Evolutionary conservation across 1,140 invertebrate genomes (phyloP), one percentile per base, ranked within the genome.

Genomic region (Drosophila neocordata): DNA sequence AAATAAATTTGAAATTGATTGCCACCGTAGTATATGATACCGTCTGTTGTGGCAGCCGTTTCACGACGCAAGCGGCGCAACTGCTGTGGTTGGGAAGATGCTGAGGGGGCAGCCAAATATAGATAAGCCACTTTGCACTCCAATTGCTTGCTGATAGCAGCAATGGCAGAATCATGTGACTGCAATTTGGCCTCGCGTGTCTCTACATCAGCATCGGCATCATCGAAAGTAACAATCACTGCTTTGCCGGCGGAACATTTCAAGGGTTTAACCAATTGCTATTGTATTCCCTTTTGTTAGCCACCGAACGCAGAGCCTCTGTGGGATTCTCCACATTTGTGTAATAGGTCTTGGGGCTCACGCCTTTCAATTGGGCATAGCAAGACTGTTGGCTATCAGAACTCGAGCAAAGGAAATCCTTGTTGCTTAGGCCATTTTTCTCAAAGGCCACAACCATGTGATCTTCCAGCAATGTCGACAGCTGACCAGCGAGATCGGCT

Each of bases 141-240:
- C 34, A 90, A 41, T 35, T 89, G 69, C 64, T 85, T 73, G 63
- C 69, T 83, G 57, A 91, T 58, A 57, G 78, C 69, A 24, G 79
- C 75, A 13, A 91, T 91, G 22, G 81, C 77, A n/a, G 72, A 57
- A 60, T 91, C 92, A 85, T 93, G 93, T 61, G 92, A 77, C 78
- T 91, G 88, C 37, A 93, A 76, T 34, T 72, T 75, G 59, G 91
- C 92, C 62, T 89, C 82, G 55, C 93, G 87, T 18, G 57, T 76
- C 18, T 71, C 87, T 35, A 79, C 71, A 48, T 41, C 58, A 69
- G 91, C 91, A 82, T 41, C 58, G 69, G 91, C 92, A 82, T 93
- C 88, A 75, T 93, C 89, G 20, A 93, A 89, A 71, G 89, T 82
- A 13, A 93, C 80, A 62, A 93, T 87, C 5, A 79, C 27, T 2